phyloP scores from a whole-genome alignment of 1,140 invertebrate species.

The Eufriesea mexicana region DNA sequence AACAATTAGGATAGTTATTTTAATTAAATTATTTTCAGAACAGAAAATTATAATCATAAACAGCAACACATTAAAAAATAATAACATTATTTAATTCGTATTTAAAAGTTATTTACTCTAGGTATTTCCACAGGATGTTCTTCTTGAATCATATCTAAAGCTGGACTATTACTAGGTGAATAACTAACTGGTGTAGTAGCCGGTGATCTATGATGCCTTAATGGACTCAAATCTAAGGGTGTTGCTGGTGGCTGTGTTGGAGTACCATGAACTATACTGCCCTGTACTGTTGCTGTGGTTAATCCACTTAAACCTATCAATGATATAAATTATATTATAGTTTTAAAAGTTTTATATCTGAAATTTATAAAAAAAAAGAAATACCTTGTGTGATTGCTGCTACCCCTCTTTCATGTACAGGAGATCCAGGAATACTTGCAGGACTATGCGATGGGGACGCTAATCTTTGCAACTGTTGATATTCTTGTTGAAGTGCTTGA shows the following conservation, averaged over 20 bases:
- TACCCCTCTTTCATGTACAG: constrained; percentile 86
- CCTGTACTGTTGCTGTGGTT: constrained; percentile 78
- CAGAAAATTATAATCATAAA: constrained; percentile 24
- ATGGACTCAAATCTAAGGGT: constrained; percentile 79
- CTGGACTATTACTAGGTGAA: constrained; percentile 84
- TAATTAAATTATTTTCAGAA: neutral
- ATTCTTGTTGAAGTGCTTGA: constrained; percentile 87
- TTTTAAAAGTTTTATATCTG: neutral
- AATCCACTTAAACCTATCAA: constrained; percentile 78
- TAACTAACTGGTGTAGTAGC: constrained; percentile 82
- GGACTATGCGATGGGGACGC: constrained; percentile 83
- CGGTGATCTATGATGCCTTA: constrained; percentile 81
- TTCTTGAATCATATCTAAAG: constrained; percentile 94
- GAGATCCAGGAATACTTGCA: constrained; percentile 85
- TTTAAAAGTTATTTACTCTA: constrained; percentile 72
- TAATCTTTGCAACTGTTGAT: constrained; percentile 86
- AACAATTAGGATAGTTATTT: constrained; percentile 38
- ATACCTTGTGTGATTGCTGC: constrained; percentile 90
- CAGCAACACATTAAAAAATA: constrained; percentile 19
- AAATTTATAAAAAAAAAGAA: neutral
- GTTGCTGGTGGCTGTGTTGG: constrained; percentile 79
- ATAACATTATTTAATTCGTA: neutral
- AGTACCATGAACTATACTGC: constrained; percentile 81
- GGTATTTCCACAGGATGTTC: constrained; percentile 85
- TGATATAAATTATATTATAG: neutral